Percentiles rank a stretch among this genome's conserved stretches.
These are phyloP conservation scores for Scolopax mira DNA, from an alignment of 2,113 vertebrate species.

Conservation along the genomic window DNA sequence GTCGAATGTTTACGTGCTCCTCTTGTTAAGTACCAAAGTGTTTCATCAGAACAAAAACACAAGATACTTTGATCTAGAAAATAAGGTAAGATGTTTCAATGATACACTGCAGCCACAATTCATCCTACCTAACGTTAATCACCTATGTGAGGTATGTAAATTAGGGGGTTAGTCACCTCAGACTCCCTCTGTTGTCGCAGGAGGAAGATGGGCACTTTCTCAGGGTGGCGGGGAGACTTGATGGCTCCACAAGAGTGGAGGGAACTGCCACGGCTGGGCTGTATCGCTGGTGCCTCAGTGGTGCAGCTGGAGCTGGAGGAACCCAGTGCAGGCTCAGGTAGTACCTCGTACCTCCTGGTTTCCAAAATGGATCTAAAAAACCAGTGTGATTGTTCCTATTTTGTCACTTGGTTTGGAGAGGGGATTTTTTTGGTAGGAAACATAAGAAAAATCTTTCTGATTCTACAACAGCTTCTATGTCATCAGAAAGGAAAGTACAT, in stretches of 20 bases:
- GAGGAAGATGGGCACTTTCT: conserved; percentile 35
- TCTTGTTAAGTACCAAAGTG: conserved; percentile 31
- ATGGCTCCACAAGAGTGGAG: neutral
- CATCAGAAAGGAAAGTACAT: neutral
- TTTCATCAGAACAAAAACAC: conserved; percentile 41
- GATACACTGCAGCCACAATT: conserved; percentile 17
- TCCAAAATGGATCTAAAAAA: neutral
- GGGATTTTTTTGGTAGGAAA: neutral
- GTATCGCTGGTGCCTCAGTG: fast-evolving
- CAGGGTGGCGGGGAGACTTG: neutral
- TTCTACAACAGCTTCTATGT: neutral
- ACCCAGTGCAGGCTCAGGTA: neutral
- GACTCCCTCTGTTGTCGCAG: conserved; percentile 4
- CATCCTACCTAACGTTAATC: neutral
- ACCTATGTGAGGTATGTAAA: conserved; percentile 20
- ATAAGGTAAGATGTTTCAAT: conserved; percentile 39
- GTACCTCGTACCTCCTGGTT: neutral
- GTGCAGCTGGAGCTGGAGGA: neutral
- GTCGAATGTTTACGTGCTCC: neutral
- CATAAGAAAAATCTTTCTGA: neutral
- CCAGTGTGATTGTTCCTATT: neutral
- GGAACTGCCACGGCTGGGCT: neutral
- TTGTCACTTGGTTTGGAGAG: neutral
- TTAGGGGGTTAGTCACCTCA: conserved; percentile 35
- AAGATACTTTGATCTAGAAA: conserved; percentile 59